Percentiles rank a stretch among this genome's conserved stretches.
Evolutionary conservation across 2,113 vertebrate species (phyloP).

Genomic region (Smithornis capensis): DNA sequence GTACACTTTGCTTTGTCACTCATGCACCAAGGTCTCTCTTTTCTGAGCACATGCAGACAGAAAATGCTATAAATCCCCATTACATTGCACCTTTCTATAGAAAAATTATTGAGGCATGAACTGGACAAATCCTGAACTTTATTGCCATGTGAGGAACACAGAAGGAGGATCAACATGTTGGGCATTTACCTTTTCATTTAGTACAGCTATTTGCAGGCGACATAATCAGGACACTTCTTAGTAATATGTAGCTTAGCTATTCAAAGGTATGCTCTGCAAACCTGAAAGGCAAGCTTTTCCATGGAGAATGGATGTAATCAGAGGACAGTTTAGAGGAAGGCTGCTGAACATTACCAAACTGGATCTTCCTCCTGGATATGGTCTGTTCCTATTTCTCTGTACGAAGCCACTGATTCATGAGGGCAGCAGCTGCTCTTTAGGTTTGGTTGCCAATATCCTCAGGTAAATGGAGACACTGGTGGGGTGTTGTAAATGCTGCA

Average conservation of each 20-base stretch:
- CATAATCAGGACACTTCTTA: not conserved
- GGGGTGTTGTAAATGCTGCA: not conserved
- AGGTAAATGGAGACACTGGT: not conserved
- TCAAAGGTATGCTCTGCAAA: not conserved
- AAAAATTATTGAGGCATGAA: not conserved
- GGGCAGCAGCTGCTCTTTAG: not conserved
- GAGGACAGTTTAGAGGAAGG: not conserved
- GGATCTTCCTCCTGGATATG: not conserved
- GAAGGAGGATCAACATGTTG: not conserved
- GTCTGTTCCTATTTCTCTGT: not conserved
- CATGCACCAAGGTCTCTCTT: not conserved
- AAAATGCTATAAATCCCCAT: not conserved
- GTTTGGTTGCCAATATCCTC: not conserved
- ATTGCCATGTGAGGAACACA: not conserved
- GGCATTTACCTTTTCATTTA: not conserved
- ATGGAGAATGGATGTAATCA: not conserved
- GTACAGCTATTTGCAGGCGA: not conserved
- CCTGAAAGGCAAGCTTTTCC: not conserved
- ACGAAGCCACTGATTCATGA: not conserved
- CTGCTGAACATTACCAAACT: not conserved
- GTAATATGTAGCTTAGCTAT: not conserved
- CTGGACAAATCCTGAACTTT: not conserved
- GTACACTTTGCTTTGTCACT: not conserved
- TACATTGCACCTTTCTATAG: not conserved
- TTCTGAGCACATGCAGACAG: not conserved